phyloP scores from a whole-genome alignment of 2,888 invertebrate species.

The Beris chalybata region DNA sequence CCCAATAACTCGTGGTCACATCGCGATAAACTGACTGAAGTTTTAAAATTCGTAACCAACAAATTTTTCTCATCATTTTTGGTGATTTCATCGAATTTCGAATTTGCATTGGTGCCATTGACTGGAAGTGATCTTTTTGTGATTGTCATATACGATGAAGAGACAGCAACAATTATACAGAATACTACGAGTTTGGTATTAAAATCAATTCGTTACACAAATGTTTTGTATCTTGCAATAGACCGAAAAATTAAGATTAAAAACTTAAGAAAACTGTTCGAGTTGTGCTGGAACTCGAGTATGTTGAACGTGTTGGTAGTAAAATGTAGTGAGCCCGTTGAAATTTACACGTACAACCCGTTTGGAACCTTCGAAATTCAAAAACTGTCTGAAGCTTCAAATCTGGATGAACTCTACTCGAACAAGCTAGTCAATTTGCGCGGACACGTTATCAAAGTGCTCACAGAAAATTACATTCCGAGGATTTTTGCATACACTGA shows the following conservation, averaged over 20 bases:
- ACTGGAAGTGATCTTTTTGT: too few species aligned
- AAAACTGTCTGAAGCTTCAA: not conserved
- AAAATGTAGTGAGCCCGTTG: too few species aligned
- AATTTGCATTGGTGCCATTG: too few species aligned
- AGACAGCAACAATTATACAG: too few species aligned
- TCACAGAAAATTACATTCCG: not conserved
- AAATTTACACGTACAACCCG: constrained; percentile 5
- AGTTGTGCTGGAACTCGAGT: constrained; percentile 4
- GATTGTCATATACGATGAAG: too few species aligned
- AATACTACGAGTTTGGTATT: too few species aligned
- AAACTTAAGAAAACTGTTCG: not conserved
- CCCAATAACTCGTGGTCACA: too few species aligned
- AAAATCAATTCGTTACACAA: not conserved
- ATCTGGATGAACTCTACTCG: not conserved
- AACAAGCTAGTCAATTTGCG: constrained; percentile 10
- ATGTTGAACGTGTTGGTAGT: constrained; percentile 11
- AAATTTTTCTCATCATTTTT: too few species aligned
- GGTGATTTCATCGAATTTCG: too few species aligned
- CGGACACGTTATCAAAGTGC: not conserved
- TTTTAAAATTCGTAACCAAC: too few species aligned
- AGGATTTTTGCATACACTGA: constrained; percentile 7
- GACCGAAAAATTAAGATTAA: not conserved
- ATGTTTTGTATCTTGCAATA: not conserved
- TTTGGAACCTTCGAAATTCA: constrained; percentile 7
- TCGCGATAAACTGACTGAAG: too few species aligned